Evolutionary conservation across 2,888 invertebrate genomes (phyloP).

Genomic region (Chaitophorus viminalis): DNA sequence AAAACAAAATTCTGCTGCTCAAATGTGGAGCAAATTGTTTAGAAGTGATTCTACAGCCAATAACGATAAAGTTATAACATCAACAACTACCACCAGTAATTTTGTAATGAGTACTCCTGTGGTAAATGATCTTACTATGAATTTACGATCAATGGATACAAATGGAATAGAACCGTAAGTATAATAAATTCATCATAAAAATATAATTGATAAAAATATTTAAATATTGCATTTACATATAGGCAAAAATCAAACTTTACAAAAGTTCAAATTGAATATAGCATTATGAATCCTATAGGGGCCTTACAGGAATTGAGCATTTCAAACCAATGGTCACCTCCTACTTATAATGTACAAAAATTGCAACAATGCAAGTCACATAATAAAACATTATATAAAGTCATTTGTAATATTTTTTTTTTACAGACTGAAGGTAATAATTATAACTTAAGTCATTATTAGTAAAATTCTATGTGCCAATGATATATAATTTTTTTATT

Average conservation of each 20-base stretch:
- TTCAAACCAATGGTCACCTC: constrained; percentile 14
- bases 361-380: neutral
- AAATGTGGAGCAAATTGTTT: neutral
- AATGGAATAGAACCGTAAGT: neutral
- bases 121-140: neutral
- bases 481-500: neutral
- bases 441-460: neutral
- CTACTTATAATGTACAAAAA: constrained; percentile 6
- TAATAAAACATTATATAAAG: constrained; percentile 1
- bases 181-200: neutral
- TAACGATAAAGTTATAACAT: constrained; percentile 18
- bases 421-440: constrained; percentile 34
- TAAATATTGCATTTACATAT: neutral
- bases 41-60: neutral
- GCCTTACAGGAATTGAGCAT: constrained; percentile 32
- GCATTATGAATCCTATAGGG: constrained; percentile 50
- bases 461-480: neutral
- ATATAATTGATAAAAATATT: neutral
- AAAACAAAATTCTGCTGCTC: constrained; percentile 44
- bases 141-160: neutral
- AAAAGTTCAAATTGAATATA: constrained; percentile 16
- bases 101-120: constrained; percentile 17
- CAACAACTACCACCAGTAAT: constrained; percentile 23
- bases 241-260: neutral
- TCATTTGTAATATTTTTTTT: constrained; percentile 33